Percentiles rank a stretch among this genome's conserved stretches.
phyloP scores from a whole-genome alignment of 2,113 vertebrate genomes.

The Sinocyclocheilus rhinocerous region DNA sequence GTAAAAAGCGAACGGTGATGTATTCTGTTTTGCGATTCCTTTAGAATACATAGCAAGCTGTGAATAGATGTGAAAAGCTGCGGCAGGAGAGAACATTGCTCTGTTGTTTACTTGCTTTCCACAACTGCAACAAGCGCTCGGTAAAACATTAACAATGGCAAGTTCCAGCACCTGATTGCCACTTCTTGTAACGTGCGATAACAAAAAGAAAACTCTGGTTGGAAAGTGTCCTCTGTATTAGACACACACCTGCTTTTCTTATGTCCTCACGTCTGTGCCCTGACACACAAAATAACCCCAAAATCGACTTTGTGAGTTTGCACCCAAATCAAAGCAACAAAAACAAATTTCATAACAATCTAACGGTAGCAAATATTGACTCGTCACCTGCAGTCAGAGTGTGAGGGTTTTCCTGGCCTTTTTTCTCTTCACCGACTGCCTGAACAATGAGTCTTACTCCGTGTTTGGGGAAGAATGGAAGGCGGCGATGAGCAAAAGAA shows the following conservation, averaged over 20 bases:
- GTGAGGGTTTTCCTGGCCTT: background rate
- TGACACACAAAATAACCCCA: background rate
- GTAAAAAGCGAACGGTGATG: no score
- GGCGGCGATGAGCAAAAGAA: slow-evolving; percentile 62
- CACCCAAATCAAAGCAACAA: background rate
- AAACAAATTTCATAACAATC: background rate
- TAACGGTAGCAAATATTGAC: slow-evolving; percentile 19
- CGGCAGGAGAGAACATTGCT: background rate
- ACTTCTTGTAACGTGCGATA: background rate
- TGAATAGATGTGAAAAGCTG: no score
- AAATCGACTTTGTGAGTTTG: background rate
- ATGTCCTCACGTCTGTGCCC: background rate
- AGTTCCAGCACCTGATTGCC: background rate
- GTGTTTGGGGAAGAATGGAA: slow-evolving; percentile 63
- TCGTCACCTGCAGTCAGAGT: slow-evolving; percentile 4
- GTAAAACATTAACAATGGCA: slow-evolving; percentile 2
- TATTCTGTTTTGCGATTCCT: no score
- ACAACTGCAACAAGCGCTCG: background rate
- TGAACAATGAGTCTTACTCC: slow-evolving; percentile 64
- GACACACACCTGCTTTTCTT: background rate
- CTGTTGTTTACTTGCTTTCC: background rate
- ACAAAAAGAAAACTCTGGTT: background rate
- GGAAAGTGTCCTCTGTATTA: background rate
- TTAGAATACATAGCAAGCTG: no score
- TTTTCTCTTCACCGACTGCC: slow-evolving; percentile 11